These are phyloP conservation scores for Plutomurus gul DNA, from an alignment of 1,140 invertebrate species.

Conservation along the genomic window DNA sequence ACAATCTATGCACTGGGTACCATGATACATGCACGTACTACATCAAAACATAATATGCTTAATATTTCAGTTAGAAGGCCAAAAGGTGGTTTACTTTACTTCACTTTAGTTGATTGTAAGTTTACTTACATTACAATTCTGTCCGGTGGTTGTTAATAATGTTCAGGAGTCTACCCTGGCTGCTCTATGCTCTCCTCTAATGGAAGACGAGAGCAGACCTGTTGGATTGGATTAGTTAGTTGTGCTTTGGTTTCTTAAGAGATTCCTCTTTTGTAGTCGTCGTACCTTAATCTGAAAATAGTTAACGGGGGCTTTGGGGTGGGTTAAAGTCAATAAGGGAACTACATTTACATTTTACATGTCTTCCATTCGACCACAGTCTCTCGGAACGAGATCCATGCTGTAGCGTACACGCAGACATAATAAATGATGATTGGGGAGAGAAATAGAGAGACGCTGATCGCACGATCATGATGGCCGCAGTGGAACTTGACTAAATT, in stretches of 20 bases:
- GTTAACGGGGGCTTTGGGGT: constrained; percentile 26
- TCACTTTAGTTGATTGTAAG: neutral
- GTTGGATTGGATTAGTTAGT: constrained; percentile 24
- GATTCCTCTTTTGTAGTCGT: neutral
- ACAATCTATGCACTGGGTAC: neutral
- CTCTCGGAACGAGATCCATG: too few relatives aligned
- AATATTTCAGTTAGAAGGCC: constrained; percentile 29
- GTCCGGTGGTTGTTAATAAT: neutral
- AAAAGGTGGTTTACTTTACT: constrained; percentile 22
- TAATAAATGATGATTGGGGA: too few relatives aligned
- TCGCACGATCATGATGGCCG: too few relatives aligned
- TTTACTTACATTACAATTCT: neutral
- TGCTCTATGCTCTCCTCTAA: too few relatives aligned
- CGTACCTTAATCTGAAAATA: constrained; percentile 25
- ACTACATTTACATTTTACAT: constrained; percentile 24
- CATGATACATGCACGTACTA: neutral
- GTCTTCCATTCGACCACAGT: neutral
- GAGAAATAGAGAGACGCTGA: too few relatives aligned
- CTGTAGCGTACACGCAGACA: too few relatives aligned
- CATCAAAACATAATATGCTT: neutral
- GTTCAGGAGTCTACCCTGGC: too few relatives aligned
- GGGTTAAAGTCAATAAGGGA: constrained; percentile 28
- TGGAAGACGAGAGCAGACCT: neutral
- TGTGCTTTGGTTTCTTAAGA: neutral
- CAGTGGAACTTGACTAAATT: constrained; percentile 3